Base-by-base conservation (phyloP, 1,140 invertebrate genomes). In the Rhynchophorus ferrugineus region DNA sequence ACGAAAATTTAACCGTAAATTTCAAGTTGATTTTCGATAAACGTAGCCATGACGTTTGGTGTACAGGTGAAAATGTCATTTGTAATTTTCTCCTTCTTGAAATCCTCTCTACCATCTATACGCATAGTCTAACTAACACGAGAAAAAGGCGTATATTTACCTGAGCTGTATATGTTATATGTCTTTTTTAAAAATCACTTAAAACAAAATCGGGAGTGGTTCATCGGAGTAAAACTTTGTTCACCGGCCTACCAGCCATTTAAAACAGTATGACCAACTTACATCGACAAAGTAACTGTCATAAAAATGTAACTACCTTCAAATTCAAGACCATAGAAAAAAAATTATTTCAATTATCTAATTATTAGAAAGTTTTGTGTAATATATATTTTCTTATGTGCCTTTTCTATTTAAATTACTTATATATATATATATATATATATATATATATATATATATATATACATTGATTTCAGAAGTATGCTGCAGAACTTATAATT, bases 41-140 rank as follows among this genome's bases (percentile, higher is more conserved):
- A 47, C 11, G 45, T 20, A 38, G 34, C 36, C 21, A 38, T 47
- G 45, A 47, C 45, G 38, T 47, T 47, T 47, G 18, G 35, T 36
- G 38, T 20, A 20, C 18, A 36, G 14, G 34, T 13, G 45, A 38
- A 24, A 7, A 47, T 38, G 45, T 46, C 44, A 46, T 35, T 14
- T 7, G 8, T 3, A 21, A n/a, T 5, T 43, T 43, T 22, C 20
- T n/a, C 21, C n/a, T 8, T n/a, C 9, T 19, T 18, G 1, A 17
- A 1, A 9, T 41, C 17, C 1, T 2, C 17, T 3, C 1, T 18
- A 7, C n/a, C 38, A 17, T 2, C 9, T 19, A 11, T 17, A 19
- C 6, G 18, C 18, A 41, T 17, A 41, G 18, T 8, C 5, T 18
- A 3, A 41, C 6, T 41, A 17, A 7, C 18, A 11, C n/a, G n/a